Base-by-base conservation (phyloP, 2,888 invertebrate genomes). In the Rhimphoctona megacephalus region DNA sequence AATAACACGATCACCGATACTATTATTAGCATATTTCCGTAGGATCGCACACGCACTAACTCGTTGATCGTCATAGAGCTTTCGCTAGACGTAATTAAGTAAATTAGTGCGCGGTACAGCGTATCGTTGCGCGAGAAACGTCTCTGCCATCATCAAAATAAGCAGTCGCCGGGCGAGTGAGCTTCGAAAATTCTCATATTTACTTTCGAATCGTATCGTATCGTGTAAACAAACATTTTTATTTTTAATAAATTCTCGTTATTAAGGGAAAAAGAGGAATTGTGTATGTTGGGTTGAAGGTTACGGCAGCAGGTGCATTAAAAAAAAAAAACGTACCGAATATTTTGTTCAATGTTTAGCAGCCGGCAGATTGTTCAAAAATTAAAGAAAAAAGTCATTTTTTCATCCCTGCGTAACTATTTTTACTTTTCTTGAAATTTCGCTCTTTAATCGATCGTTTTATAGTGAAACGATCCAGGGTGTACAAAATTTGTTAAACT, bases 41-140 rank as follows among this genome's bases (percentile, higher is more conserved):
- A 61, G 74, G 39, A 22, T 79, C 73, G 17, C 30, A 49, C 54
- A 49, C 54, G 57, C 25, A 76, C 66, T 57, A 73, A 61, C 74
- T 79, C 57, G 81, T 69, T 36, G 19, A 39, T 81, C 73, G 73
- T 43, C 76, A 57, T 76, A 43, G 67, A 70, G 73, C 74, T 76
- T 80, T 85, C 76, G 80, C 80, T 76, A 30, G 52, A 43, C 30
- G 69, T 80, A 82, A 82, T 85, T 82, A 79, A 69, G 69, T 76
- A 78, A 85, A 85, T 85, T 85, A 85, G 79, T 82, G 85, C 80
- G 82, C 79, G 70, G 67, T 74, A 79, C 76, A 66, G 82, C 82
- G 82, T 82, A 78, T 74, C 69, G 61, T 46, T 78, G 61, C 57
- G 25, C 78, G 43, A 78, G 61, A 46, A 54, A 57, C 54, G 54